Evolutionary conservation across 2,113 vertebrate genomes (phyloP), one percentile per base, ranked within the genome.

Genomic region (Myxocyprinus asiaticus): DNA sequence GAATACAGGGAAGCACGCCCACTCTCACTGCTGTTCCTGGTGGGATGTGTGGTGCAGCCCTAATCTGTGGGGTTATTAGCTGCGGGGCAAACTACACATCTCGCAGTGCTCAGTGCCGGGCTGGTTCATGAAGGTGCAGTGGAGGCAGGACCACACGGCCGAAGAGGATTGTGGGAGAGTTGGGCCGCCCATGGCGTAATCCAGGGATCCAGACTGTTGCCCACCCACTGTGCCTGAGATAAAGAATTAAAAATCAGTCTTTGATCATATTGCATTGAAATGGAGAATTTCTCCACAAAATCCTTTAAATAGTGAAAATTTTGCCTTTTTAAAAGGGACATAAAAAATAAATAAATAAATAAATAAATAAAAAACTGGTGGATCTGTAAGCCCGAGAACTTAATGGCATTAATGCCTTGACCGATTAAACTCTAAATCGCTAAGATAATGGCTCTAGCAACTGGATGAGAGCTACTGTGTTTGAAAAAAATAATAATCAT

Each of bases 111-210:
- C 96, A 0, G 94, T 99, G 91, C 97, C 97, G 0, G 96, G 96
- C 89, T 96, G 97, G 93, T 98, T 99, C 97, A 98, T 96, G 90
- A 97, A 99, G 93, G 98, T 99, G 93, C 98, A 99, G 91, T 99
- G 98, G 83, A 95, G 94, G 79, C 98, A 99, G 78, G 95, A 96
- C 97, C 98, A 99, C 94, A 98, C 94, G 88, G 96, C 90, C 0
- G 94, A 93, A 0, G 95, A 85, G n/a, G 90, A 89, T 1, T 92
- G 82, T 0, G 93, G 90, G 7, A 58, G 81, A 0, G 94, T 86
- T 0, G 95, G 87, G 68, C 95, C 94, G 0, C 96, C 96, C 55
- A 93, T 89, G 17, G 95, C 96, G 0, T 94, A 99, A 14, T 96
- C 96, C 2, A 94, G 93, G 47, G 97, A 90, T 76, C 95, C 94